phyloP scores from a whole-genome alignment of 2,888 invertebrate species.

The Drosophila seclusa region DNA sequence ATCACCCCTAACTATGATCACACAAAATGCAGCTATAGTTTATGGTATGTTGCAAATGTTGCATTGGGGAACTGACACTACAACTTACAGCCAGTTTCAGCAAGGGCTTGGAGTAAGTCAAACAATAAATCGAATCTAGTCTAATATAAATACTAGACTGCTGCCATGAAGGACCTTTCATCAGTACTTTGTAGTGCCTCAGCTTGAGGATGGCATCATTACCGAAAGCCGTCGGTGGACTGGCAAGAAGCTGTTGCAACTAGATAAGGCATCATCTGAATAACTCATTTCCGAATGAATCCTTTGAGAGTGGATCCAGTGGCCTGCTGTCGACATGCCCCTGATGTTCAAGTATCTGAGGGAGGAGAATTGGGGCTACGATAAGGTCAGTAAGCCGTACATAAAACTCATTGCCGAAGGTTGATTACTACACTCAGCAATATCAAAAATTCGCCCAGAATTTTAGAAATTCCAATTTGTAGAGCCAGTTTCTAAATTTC shows the following conservation, averaged over 20 bases:
- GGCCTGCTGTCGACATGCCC: constrained; percentile 91
- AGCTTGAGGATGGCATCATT: constrained; percentile 67
- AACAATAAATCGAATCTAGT: background rate
- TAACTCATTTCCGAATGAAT: background rate
- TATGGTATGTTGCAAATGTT: too few species aligned
- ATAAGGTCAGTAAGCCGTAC: constrained; percentile 84
- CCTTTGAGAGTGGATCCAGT: constrained; percentile 84
- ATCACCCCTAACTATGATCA: too few species aligned
- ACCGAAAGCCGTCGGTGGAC: constrained; percentile 80
- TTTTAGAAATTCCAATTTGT: background rate
- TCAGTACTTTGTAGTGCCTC: constrained; percentile 69
- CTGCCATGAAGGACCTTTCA: constrained; percentile 71
- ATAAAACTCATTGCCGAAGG: background rate
- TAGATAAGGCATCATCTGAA: background rate
- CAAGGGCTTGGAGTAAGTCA: too few species aligned
- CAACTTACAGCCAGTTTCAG: too few species aligned
- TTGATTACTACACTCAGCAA: background rate
- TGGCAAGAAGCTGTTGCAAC: constrained; percentile 68
- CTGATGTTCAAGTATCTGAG: constrained; percentile 88
- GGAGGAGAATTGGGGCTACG: constrained; percentile 90
- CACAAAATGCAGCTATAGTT: too few species aligned
- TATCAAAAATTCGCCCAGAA: background rate
- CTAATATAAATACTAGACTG: constrained; percentile 53
- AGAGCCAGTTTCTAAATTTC: background rate
- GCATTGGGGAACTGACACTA: too few species aligned